Conservation (phyloP, 2,113 vertebrate species). For the Melanerpes formicivorus region DNA sequence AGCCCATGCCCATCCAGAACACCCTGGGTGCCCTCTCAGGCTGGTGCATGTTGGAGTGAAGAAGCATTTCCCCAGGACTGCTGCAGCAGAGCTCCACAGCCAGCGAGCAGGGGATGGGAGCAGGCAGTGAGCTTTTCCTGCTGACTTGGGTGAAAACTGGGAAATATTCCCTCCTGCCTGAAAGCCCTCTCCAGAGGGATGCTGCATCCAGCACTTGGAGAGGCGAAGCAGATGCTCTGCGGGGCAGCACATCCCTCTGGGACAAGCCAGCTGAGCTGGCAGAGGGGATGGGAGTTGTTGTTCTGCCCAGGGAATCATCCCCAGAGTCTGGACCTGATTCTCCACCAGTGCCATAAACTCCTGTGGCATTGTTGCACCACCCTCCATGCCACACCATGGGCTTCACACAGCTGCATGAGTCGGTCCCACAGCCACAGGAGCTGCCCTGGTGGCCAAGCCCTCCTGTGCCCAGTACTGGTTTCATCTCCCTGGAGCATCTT, state of each 20-base stretch:
- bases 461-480: rapidly evolving
- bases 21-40: not conserved
- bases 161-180: not conserved
- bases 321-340: too few relatives aligned
- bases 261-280: too few relatives aligned
- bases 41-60: not conserved
- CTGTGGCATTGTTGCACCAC: not conserved
- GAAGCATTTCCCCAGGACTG: not conserved
- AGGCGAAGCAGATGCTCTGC: not conserved
- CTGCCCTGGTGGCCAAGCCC: not conserved
- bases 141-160: not conserved
- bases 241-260: too few relatives aligned
- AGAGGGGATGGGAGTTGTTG: too few relatives aligned
- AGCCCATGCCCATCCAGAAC: too few relatives aligned
- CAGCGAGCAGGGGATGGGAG: not conserved
- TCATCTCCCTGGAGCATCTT: not conserved
- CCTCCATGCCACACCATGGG: not conserved
- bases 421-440: not conserved
- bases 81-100: not conserved
- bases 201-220: not conserved
- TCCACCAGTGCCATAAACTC: too few relatives aligned
- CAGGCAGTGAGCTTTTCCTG: not conserved
- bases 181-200: not conserved
- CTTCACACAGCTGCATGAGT: not conserved
- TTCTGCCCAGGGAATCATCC: too few relatives aligned